Conservation (phyloP, 2,113 vertebrate species). For the Phalacrocorax brasilianus region DNA sequence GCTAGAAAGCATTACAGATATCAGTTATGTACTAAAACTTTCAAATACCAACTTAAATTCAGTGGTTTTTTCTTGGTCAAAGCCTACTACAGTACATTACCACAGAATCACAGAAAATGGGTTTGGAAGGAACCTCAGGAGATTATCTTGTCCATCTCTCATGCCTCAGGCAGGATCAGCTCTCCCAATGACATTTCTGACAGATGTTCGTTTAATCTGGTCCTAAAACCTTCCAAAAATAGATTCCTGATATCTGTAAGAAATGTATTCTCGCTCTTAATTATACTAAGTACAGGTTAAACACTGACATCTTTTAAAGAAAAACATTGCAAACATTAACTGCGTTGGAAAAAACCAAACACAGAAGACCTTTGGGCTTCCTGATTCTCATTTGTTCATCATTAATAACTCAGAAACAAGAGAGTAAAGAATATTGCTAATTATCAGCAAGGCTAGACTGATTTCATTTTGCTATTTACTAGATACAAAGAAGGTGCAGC, state of each 20-base stretch:
- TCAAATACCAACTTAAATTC: not conserved
- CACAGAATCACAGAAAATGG: not conserved
- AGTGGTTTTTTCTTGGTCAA: not conserved
- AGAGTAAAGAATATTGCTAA: not conserved
- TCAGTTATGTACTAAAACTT: not conserved
- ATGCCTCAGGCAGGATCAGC: not conserved
- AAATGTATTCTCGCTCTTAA: not conserved
- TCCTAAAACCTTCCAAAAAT: not conserved
- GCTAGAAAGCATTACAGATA: not conserved
- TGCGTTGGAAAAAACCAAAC: not conserved
- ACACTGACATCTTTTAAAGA: not conserved
- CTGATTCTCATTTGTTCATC: not conserved
- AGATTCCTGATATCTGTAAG: not conserved
- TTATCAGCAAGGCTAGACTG: not conserved
- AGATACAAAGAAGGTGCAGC: not conserved
- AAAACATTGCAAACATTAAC: not conserved
- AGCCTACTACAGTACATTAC: not conserved
- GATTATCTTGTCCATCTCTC: not conserved
- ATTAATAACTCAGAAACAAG: not conserved
- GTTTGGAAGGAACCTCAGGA: not conserved
- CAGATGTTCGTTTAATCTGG: not conserved
- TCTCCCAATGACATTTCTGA: not conserved
- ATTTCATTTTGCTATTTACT: not conserved
- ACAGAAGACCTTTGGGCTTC: not conserved
- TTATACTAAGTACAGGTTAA: not conserved